Evolutionary conservation across 2,797 vertebrate species (phyloP).

Genomic region (Sebastes taczanowskii): DNA sequence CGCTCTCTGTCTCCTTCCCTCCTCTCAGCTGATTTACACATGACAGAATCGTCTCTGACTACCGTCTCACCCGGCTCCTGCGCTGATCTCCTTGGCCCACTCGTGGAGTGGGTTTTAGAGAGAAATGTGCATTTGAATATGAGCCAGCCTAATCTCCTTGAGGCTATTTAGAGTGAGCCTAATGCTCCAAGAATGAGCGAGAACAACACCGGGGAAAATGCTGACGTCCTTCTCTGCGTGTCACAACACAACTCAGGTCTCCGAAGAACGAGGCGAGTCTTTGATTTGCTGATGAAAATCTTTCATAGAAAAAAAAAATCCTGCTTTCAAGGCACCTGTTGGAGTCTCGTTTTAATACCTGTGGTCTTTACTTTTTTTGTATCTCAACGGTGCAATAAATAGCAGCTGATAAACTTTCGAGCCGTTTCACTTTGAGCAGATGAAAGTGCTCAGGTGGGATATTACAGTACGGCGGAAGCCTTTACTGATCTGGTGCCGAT

Average conservation of each 20-base stretch:
- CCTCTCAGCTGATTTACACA: slow-evolving; percentile 70
- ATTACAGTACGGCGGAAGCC: slow-evolving; percentile 50
- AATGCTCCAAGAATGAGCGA: slow-evolving; percentile 75
- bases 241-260: slow-evolving; percentile 74
- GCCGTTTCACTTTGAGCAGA: slow-evolving; percentile 49
- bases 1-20: slow-evolving; percentile 51
- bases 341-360: slow-evolving; percentile 33
- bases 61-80: slow-evolving; percentile 60
- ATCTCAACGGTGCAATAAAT: slow-evolving; percentile 23
- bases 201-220: slow-evolving; percentile 69
- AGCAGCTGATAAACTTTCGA: slow-evolving; percentile 54
- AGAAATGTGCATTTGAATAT: slow-evolving; percentile 77
- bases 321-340: slow-evolving; percentile 72
- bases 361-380: slow-evolving; percentile 18
- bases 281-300: slow-evolving; percentile 68
- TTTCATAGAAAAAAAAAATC: slow-evolving; percentile 30
- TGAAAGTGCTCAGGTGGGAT: slow-evolving; percentile 67
- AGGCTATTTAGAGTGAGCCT: slow-evolving; percentile 76
- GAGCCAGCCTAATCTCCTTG: slow-evolving; percentile 73
- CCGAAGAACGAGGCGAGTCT: slow-evolving; percentile 40
- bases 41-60: slow-evolving; percentile 72
- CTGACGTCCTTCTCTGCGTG: slow-evolving; percentile 66
- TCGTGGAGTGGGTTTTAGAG: slow-evolving; percentile 64
- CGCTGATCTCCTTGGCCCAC: slow-evolving; percentile 67
- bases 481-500: slow-evolving; percentile 72